A percentile compares a stretch with the other conserved stretches of the same genome.
Conservation (phyloP, 2,888 invertebrate genomes). For the Ypsolopha scabrella region DNA sequence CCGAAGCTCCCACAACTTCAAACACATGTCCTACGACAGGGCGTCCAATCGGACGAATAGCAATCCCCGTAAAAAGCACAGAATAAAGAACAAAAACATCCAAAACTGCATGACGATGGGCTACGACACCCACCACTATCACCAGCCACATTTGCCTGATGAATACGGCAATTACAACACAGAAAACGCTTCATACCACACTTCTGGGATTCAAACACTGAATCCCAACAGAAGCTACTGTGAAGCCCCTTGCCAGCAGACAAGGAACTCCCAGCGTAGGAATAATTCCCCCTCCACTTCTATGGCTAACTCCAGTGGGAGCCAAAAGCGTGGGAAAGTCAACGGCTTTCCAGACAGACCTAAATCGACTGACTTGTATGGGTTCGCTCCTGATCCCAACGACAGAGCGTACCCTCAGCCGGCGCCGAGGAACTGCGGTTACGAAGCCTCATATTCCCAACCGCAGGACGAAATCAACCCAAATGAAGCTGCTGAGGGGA, state of each 20-base stretch:
- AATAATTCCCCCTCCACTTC: conserved; percentile 53
- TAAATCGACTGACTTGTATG: conserved; percentile 71
- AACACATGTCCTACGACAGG: conserved; percentile 64
- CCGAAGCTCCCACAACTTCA: conserved; percentile 63
- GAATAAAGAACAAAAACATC: conserved; percentile 60
- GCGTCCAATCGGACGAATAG: conserved; percentile 64
- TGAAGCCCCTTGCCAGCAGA: conserved; percentile 36
- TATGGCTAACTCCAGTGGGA: conserved; percentile 57
- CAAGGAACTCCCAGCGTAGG: conserved; percentile 52
- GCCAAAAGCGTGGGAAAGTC: conserved; percentile 61
- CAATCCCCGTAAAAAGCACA: conserved; percentile 62
- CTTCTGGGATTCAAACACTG: conserved; percentile 61
- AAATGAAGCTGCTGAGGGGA: conserved; percentile 55
- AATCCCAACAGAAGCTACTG: conserved; percentile 67
- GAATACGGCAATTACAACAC: conserved; percentile 59
- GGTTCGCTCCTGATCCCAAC: conserved; percentile 61
- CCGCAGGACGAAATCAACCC: conserved; percentile 64
- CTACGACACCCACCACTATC: conserved; percentile 68
- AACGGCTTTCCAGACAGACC: conserved; percentile 73
- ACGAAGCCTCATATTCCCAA: conserved; percentile 68
- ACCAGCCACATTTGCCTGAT: conserved; percentile 64
- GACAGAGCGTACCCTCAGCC: conserved; percentile 62
- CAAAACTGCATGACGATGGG: conserved; percentile 73
- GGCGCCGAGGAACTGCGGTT: conserved; percentile 54
- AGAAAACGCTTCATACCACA: conserved; percentile 62